Evolutionary conservation across 2,113 vertebrate species (phyloP).

Genomic region (Strix uralensis): DNA sequence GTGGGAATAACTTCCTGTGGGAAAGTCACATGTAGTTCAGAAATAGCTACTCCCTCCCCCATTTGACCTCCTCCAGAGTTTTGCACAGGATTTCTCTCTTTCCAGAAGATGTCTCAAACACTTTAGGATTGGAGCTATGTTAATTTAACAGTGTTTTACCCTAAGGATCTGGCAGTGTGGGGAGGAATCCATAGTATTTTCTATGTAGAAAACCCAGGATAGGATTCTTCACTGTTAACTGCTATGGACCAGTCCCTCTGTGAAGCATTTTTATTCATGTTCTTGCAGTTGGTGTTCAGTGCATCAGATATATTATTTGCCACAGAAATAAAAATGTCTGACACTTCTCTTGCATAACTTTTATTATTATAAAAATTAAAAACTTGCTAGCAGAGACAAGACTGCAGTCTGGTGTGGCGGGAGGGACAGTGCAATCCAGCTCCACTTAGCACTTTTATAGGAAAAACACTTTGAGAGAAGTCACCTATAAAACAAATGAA

Average conservation of each 20-base stretch:
- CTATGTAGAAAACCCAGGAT: not conserved
- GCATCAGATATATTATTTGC: not conserved
- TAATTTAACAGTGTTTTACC: not conserved
- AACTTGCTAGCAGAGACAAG: not conserved
- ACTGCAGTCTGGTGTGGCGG: fast-evolving
- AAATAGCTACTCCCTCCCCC: not conserved
- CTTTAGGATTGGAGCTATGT: not conserved
- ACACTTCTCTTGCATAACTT: not conserved
- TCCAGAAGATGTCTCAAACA: not conserved
- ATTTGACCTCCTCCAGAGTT: not conserved
- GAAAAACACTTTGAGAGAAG: not conserved
- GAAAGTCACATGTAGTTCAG: not conserved
- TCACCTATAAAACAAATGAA: not conserved
- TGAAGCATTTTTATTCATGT: not conserved
- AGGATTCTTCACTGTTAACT: not conserved
- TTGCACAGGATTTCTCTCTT: not conserved
- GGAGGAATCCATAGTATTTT: not conserved
- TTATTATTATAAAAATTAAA: not conserved
- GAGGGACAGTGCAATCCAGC: not conserved
- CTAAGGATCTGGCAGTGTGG: not conserved
- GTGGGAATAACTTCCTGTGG: not conserved
- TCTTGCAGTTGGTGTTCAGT: not conserved
- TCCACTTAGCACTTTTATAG: not conserved
- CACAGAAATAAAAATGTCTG: not conserved
- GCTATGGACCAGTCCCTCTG: not conserved